Evolutionary conservation across 1,140 invertebrate species (phyloP).

Genomic region (Zaprionus kolodkinae): DNA sequence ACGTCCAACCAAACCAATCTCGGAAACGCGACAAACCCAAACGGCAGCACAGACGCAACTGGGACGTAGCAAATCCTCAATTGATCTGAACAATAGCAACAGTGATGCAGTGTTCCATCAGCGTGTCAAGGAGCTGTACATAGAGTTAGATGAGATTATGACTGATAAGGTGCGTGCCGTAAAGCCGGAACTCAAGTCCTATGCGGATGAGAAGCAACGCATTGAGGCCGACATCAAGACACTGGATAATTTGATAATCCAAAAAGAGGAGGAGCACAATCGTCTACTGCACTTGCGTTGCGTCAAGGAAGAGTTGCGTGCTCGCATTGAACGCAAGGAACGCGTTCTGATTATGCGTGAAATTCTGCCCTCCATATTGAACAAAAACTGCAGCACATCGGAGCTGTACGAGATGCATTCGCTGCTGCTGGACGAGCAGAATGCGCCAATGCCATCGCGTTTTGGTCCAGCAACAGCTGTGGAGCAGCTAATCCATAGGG

Average conservation of each 20-base stretch:
- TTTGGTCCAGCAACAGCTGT: conserved; percentile 14
- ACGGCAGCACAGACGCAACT: not conserved
- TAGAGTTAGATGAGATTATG: conserved; percentile 46
- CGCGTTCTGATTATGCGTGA: conserved; percentile 46
- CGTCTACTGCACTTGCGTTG: conserved; percentile 54
- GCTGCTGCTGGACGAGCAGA: conserved; percentile 41
- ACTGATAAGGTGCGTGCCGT: conserved; percentile 34
- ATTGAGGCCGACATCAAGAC: conserved; percentile 49
- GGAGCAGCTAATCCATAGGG: conserved; percentile 35
- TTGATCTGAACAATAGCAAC: conserved; percentile 65
- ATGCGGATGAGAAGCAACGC: conserved; percentile 37
- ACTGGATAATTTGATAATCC: conserved; percentile 45
- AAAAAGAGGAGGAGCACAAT: conserved; percentile 70
- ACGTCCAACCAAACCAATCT: conserved; percentile 18
- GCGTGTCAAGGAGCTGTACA: conserved; percentile 48
- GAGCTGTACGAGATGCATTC: conserved; percentile 56
- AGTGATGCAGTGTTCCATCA: conserved; percentile 60
- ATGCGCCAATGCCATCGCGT: conserved; percentile 19
- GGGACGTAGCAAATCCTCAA: conserved; percentile 12
- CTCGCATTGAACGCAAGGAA: conserved; percentile 50
- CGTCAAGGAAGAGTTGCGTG: conserved; percentile 53
- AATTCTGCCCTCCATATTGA: conserved; percentile 47
- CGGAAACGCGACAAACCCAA: conserved; percentile 56
- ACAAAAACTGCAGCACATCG: conserved; percentile 41
- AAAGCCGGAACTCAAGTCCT: conserved; percentile 29